Conservation (phyloP, 2,797 vertebrate species). For the Sciaenops ocellatus region DNA sequence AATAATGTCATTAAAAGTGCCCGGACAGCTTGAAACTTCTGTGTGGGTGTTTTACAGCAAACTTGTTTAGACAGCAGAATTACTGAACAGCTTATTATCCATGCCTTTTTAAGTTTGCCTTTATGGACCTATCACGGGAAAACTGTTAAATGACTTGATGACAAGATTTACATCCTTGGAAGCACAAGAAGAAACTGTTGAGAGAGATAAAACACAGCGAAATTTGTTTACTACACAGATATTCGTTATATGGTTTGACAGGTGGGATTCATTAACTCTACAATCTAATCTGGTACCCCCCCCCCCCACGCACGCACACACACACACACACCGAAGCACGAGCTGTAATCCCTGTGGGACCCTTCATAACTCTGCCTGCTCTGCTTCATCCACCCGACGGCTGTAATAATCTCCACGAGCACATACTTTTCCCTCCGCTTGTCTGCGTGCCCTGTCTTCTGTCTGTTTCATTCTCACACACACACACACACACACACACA, state of each 20-base stretch:
- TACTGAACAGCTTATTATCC: conserved; percentile 39
- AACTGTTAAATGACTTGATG: not conserved
- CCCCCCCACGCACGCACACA: not conserved
- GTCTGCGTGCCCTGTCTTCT: conserved; percentile 16
- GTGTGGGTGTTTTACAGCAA: conserved; percentile 40
- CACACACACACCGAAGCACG: conserved; percentile 29
- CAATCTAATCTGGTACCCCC: conserved; percentile 56
- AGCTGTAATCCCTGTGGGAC: conserved; percentile 73
- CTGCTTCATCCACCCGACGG: conserved; percentile 42
- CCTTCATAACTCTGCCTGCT: conserved; percentile 55
- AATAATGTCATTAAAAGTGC: conserved; percentile 41
- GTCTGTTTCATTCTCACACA: conserved; percentile 9
- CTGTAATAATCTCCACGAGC: conserved; percentile 57
- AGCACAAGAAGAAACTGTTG: not conserved
- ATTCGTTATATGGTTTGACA: conserved; percentile 61
- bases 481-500: not conserved
- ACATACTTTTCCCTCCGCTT: conserved; percentile 34
- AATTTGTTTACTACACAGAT: conserved; percentile 56
- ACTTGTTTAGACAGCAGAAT: conserved; percentile 53
- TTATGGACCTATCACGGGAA: not conserved
- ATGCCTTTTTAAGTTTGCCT: conserved; percentile 32
- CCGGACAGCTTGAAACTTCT: conserved; percentile 31
- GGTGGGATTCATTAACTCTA: conserved; percentile 71
- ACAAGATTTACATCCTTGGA: conserved; percentile 8
- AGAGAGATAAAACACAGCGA: conserved; percentile 22